Conservation (phyloP, 1,140 invertebrate species). For the Drosophila nasuta region DNA sequence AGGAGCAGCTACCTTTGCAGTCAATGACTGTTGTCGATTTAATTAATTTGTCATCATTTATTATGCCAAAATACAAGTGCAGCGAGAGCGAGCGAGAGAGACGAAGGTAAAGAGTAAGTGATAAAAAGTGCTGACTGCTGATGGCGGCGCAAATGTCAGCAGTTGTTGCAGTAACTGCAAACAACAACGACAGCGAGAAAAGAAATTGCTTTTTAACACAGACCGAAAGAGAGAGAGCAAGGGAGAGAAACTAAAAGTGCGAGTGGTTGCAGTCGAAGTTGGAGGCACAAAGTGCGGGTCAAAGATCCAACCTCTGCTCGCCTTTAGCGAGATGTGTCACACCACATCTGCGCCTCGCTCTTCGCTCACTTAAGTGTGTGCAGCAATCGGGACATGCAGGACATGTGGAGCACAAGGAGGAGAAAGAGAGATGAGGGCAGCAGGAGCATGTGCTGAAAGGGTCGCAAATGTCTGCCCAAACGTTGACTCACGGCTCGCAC, state of each 20-base stretch:
- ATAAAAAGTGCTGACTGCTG: conserved; percentile 36
- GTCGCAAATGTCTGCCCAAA: conserved; percentile 12
- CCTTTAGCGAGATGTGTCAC: not conserved
- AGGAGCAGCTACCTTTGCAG: conserved; percentile 15
- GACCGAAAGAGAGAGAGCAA: not conserved
- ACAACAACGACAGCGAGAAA: conserved; percentile 33
- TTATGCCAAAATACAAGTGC: conserved; percentile 67
- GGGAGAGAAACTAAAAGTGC: conserved; percentile 26
- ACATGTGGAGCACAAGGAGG: conserved; percentile 46
- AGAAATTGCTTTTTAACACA: conserved; percentile 79
- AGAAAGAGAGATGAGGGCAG: not conserved
- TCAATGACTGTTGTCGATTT: conserved; percentile 61
- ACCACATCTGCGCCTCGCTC: too few relatives aligned
- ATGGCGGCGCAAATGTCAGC: conserved; percentile 50
- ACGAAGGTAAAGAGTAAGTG: not conserved
- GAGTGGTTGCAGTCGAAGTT: not conserved
- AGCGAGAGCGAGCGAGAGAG: not conserved
- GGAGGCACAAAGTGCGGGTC: conserved; percentile 27
- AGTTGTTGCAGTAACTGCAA: conserved; percentile 27
- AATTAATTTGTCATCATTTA: conserved; percentile 83
- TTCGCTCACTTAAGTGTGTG: conserved; percentile 31
- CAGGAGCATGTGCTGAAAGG: not conserved
- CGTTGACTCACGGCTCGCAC: conserved; percentile 52
- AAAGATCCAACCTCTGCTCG: conserved; percentile 18
- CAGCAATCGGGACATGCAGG: conserved; percentile 20